Conservation (phyloP, 2,888 invertebrate species). For the Trissolcus brochymenae region DNA sequence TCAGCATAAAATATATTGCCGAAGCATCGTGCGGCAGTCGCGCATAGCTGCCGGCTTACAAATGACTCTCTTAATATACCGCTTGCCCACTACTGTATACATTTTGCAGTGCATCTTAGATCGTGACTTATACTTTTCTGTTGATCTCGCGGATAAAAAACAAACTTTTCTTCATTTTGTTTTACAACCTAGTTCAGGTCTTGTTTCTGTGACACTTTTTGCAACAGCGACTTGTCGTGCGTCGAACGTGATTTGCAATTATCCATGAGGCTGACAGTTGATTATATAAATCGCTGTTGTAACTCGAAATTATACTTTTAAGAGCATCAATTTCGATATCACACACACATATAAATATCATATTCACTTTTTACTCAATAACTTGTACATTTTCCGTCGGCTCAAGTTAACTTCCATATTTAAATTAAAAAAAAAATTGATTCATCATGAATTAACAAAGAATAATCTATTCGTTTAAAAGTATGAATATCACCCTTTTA, state of each 20-base stretch:
- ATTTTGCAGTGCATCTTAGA: constrained; percentile 66
- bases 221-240: constrained; percentile 16
- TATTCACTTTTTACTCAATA: too few species aligned
- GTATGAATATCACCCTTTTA: too few species aligned
- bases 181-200: constrained; percentile 37
- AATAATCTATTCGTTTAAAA: too few species aligned
- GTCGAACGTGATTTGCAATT: constrained; percentile 43
- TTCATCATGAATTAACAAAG: too few species aligned
- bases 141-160: constrained; percentile 28
- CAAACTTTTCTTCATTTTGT: constrained; percentile 30
- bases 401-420: too few species aligned
- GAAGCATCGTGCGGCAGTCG: constrained; percentile 40
- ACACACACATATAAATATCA: too few species aligned
- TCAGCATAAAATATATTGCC: constrained; percentile 51
- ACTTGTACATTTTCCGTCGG: too few species aligned
- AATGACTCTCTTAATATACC: constrained; percentile 69
- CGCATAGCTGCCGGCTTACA: constrained; percentile 63
- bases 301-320: constrained; percentile 36
- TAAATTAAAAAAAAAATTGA: too few species aligned
- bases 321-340: constrained; percentile 6
- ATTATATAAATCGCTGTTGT: constrained; percentile 33
- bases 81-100: constrained; percentile 60
- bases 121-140: constrained; percentile 70
- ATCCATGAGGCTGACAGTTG: constrained; percentile 5
- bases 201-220: constrained; percentile 48